Conservation (phyloP, 2,888 invertebrate species). For the Dromius quadrimaculatus region DNA sequence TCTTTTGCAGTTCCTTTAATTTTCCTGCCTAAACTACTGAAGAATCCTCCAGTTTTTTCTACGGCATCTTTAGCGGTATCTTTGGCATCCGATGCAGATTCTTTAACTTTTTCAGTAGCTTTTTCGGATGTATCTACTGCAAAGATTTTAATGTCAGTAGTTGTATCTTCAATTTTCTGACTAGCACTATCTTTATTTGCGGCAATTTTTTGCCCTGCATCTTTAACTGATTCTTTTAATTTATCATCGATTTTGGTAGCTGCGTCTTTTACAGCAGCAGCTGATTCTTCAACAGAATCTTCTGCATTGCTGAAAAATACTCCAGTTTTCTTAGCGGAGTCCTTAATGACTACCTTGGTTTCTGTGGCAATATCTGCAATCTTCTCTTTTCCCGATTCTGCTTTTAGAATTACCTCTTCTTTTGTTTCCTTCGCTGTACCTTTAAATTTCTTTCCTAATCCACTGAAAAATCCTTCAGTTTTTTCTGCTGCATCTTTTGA, state of each 20-base stretch:
- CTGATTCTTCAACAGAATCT: conserved; percentile 35
- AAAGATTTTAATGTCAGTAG: no score
- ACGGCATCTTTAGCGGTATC: conserved; percentile 28
- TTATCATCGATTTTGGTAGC: neutral
- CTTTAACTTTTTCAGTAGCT: conserved; percentile 58
- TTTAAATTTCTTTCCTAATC: conserved; percentile 54
- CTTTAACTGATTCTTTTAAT: conserved; percentile 45
- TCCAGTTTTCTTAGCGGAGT: neutral
- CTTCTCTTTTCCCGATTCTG: conserved; percentile 47
- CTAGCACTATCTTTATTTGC: conserved; percentile 49
- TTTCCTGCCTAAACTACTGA: conserved; percentile 37
- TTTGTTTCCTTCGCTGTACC: conserved; percentile 54
- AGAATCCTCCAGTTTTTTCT: conserved; percentile 19
- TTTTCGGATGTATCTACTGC: conserved; percentile 34
- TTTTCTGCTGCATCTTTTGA: conserved; percentile 44
- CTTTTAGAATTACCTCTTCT: conserved; percentile 42
- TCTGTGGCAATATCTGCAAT: conserved; percentile 12
- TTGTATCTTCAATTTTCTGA: neutral
- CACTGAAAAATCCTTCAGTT: conserved; percentile 55
- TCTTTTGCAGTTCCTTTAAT: conserved; percentile 55
- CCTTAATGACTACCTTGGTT: neutral
- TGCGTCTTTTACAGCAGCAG: conserved; percentile 14
- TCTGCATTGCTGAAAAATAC: conserved; percentile 55
- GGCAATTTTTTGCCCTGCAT: conserved; percentile 36
- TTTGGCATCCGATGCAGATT: conserved; percentile 55